A percentile compares a stretch with the other conserved stretches of the same genome.
Evolutionary conservation across 2,113 vertebrate genomes (phyloP).

Genomic region (Melozone crissalis): DNA sequence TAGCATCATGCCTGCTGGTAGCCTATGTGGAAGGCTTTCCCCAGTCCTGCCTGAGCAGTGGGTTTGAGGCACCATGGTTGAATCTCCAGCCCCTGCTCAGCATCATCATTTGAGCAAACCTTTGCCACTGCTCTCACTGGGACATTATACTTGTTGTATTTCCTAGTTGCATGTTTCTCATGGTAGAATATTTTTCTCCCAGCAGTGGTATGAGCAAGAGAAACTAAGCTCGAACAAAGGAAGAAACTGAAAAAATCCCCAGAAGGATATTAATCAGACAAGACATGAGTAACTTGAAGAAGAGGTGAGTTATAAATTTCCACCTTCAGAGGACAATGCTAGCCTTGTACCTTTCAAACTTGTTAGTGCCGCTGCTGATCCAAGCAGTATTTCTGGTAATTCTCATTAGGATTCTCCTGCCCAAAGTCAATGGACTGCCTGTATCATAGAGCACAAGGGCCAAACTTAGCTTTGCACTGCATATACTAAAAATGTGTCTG

Average conservation of each 20-base stretch:
- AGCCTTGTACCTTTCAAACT: slow-evolving; percentile 63
- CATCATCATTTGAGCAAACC: slow-evolving; percentile 11
- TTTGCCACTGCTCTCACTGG: slow-evolving; percentile 3
- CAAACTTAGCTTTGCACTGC: not conserved
- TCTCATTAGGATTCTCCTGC: slow-evolving; percentile 53
- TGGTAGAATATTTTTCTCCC: slow-evolving; percentile 63
- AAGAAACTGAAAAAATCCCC: not conserved
- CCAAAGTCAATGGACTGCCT: not conserved
- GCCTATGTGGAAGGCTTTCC: slow-evolving; percentile 47
- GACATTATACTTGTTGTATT: slow-evolving; percentile 47
- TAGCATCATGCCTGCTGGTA: slow-evolving; percentile 27
- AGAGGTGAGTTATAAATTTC: slow-evolving; percentile 35
- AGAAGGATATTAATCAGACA: not conserved
- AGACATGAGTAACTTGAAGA: not conserved
- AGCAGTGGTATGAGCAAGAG: slow-evolving; percentile 2
- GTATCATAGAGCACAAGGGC: not conserved
- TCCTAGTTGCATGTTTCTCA: slow-evolving; percentile 55
- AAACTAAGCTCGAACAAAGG: not conserved
- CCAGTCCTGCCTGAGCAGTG: not conserved
- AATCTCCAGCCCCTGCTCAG: not conserved
- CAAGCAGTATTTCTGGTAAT: slow-evolving; percentile 63
- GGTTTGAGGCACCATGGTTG: slow-evolving; percentile 47
- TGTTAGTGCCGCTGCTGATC: slow-evolving; percentile 33
- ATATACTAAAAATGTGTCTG: not conserved
- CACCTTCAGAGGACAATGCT: slow-evolving; percentile 46